Evolutionary conservation across 2,888 invertebrate species (phyloP).

Genomic region (Zaprionus bogoriensis): DNA sequence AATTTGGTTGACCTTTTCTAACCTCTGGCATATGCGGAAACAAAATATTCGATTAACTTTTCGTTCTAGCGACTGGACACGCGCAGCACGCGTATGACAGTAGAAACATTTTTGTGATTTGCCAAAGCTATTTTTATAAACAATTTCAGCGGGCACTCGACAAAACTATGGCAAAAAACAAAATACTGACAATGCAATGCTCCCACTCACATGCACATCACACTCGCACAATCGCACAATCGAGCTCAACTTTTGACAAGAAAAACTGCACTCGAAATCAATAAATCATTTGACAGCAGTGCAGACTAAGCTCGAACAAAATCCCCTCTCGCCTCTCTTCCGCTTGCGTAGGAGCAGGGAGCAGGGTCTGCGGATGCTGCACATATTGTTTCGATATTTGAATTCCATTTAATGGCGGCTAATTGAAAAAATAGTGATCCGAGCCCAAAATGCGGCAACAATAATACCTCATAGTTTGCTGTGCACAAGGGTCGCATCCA

Average conservation of each 20-base stretch:
- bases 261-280: constrained; percentile 71
- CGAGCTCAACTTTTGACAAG: constrained; percentile 57
- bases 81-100: constrained; percentile 15
- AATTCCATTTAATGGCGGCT: constrained; percentile 78
- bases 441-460: constrained; percentile 56
- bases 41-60: constrained; percentile 43
- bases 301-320: constrained; percentile 52
- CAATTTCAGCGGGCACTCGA: constrained; percentile 30
- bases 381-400: constrained; percentile 77
- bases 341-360: not conserved
- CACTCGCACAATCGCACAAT: constrained; percentile 13
- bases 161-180: constrained; percentile 25
- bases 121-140: constrained; percentile 44
- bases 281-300: constrained; percentile 60
- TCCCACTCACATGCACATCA: not conserved
- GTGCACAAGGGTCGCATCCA: constrained; percentile 21
- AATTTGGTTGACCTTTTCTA: not conserved
- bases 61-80: constrained; percentile 29
- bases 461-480: constrained; percentile 55
- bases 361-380: not conserved
- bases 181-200: constrained; percentile 16
- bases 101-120: constrained; percentile 44
- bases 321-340: not conserved
- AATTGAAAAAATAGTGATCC: constrained; percentile 70
- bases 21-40: not conserved